These are phyloP conservation scores for Neelides folsomi DNA, from an alignment of 2,888 invertebrate species.

Conservation along the genomic window DNA sequence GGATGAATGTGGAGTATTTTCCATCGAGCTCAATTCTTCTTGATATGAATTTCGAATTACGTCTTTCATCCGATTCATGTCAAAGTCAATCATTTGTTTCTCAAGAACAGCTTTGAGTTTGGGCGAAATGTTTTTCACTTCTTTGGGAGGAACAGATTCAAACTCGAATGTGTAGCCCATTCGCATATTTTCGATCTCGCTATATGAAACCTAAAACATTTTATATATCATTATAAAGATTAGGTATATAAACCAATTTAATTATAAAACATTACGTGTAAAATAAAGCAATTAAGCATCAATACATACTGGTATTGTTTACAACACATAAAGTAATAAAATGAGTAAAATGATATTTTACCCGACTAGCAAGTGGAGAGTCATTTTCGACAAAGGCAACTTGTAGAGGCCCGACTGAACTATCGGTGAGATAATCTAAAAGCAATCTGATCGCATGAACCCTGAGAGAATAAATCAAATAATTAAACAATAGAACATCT, in stretches of 20 bases:
- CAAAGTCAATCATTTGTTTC: conserved; percentile 45
- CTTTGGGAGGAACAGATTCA: conserved; percentile 58
- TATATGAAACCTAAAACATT: conserved; percentile 50
- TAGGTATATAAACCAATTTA: too few relatives aligned
- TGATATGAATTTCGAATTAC: conserved; percentile 58
- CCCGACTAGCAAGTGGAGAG: conserved; percentile 66
- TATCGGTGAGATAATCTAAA: conserved; percentile 69
- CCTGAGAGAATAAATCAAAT: conserved; percentile 8
- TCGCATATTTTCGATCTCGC: conserved; percentile 57
- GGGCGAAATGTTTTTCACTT: conserved; percentile 49
- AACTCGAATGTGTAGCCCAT: conserved; percentile 56
- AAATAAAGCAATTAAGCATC: too few relatives aligned
- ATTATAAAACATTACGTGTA: too few relatives aligned
- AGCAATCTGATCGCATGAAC: conserved; percentile 40
- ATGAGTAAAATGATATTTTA: conserved; percentile 35
- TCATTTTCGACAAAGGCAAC: conserved; percentile 67
- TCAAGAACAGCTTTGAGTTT: conserved; percentile 44
- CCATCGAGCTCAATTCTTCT: conserved; percentile 56
- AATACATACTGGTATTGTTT: too few relatives aligned
- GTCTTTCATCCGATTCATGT: conserved; percentile 59
- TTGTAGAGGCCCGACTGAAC: conserved; percentile 73
- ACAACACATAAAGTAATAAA: conserved; percentile 1
- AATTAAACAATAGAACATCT: neutral
- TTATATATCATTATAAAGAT: too few relatives aligned
- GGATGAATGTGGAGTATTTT: conserved; percentile 60